These are phyloP conservation scores for Acanthococcus lagerstroemiae DNA, from an alignment of 2,888 invertebrate genomes.

Conservation along the genomic window DNA sequence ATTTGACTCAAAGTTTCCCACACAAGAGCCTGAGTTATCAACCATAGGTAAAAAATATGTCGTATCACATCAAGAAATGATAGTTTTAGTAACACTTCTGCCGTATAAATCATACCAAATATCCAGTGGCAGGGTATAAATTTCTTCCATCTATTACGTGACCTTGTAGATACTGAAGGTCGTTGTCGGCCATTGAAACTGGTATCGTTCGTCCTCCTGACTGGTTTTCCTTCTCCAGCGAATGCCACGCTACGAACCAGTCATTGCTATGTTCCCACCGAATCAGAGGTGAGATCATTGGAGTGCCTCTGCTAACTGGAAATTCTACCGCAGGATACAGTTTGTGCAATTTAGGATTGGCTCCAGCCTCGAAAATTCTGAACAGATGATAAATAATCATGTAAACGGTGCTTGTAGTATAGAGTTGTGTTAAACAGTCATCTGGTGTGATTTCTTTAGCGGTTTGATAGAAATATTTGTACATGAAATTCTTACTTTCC, in stretches of 20 bases:
- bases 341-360: constrained; percentile 60
- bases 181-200: constrained; percentile 53
- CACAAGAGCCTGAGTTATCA: constrained; percentile 46
- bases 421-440: no score
- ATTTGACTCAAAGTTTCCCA: constrained; percentile 69
- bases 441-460: neutral
- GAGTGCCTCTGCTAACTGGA: constrained; percentile 79
- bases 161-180: constrained; percentile 61
- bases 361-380: constrained; percentile 62
- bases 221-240: constrained; percentile 55
- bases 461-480: neutral
- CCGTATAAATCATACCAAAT: constrained; percentile 64
- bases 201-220: constrained; percentile 55
- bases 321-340: constrained; percentile 65
- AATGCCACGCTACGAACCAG: constrained; percentile 62
- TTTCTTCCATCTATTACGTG: constrained; percentile 79
- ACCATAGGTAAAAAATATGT: neutral
- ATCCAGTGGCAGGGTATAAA: constrained; percentile 75
- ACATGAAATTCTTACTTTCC: constrained; percentile 42
- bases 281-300: constrained; percentile 72
- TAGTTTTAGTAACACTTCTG: neutral
- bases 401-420: no score
- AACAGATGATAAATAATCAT: no score
- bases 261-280: constrained; percentile 77
- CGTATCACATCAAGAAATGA: neutral